Evolutionary conservation across 2,113 vertebrate species (phyloP), one percentile per base, ranked within the genome.

Genomic region (Serinus canaria): DNA sequence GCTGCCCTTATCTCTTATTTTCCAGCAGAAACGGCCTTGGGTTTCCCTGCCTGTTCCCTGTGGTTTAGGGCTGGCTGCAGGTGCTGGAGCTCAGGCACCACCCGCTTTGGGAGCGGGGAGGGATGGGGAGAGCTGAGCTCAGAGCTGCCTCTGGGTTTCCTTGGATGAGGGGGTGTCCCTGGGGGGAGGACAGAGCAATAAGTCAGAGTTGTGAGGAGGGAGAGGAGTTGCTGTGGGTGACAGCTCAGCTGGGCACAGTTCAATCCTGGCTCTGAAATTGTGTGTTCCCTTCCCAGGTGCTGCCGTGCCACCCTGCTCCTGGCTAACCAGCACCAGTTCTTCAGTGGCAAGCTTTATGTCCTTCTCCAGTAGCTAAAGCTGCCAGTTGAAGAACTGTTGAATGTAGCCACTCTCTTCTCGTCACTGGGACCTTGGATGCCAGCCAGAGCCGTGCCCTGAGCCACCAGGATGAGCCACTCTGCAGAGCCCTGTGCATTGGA

Each of bases 311-410:
- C 83, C 68, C 81, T 4, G 80, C 94, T 97, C 94, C 97, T 99
- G 99, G 99, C 99, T 98, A 98, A 98, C 98, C 98, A 96, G 98
- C 99, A 99, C 98, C 99, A 99, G 99, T 99, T 99, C 99, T 99
- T 99, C 99, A 99, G 99, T 99, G 99, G 99, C 99, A 99, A 99
- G 99, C 99, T 99, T 99, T 99, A 99, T 99, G 99, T 99, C 98
- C 98, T 98, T 98, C 97, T 98, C 97, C 98, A 98, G 93, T 98
- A 98, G 98, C 99, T 99, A 99, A 99, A 99, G 99, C 99, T 99
- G 99, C 99, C 99, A 99, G 99, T 99, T 99, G 99, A 99, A 99
- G 99, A 99, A 99, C 99, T 99, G 99, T 99, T 99, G 99, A 99
- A 98, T 98, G 99, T 98, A 98, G 99, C 99, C 98, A 98, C 98